Evolutionary conservation across 2,888 invertebrate species (phyloP), one percentile per base, ranked within the genome.

Genomic region (Halictus ligatus): DNA sequence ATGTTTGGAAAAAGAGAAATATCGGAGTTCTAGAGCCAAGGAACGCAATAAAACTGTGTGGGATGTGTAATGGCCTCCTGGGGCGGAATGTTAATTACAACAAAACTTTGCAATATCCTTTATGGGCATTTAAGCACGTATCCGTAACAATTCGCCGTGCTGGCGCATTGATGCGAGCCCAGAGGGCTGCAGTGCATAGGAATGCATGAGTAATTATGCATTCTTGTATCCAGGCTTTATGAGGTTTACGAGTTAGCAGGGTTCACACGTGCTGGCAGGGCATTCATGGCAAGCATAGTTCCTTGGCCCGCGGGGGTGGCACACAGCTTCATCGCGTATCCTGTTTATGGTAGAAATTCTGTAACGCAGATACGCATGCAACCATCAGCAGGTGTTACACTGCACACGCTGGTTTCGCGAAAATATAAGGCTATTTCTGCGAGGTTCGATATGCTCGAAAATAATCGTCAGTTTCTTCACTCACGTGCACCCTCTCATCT

Each of bases 181-280:
- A 50, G 25, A n/a, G 54, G n/a, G 12, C 8, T 64, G 35, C 46
- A 60, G 76, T 64, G n/a, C 29, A 15, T 48, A 40, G 46, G 64
- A 79, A 81, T 84, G 75, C 79, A 46, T 71, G 75, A 74, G 77
- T 72, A 84, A 85, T 82, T 86, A 84, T 77, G 67, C 78, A 67
- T 80, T 80, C 82, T 77, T 75, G 85, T 71, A 77, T 46, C 67
- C 21, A n/a, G 71, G 75, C 35, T 80, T 75, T 50, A 67, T 67
- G 60, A 74, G 80, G 50, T 79, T 75, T 54, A 72, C 64, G 78
- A 74, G 78, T 58, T 73, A 50, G 71, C 80, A 64, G 29, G 73
- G 21, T 35, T 35, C 46, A 35, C 58, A 40, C 35, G 71, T 71
- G 46, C 25, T 48, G 6, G 64, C 54, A 15, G 10, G 48, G 67